Evolutionary conservation across 2,888 invertebrate species (phyloP).

Genomic region (Mellilla xanthometata): DNA sequence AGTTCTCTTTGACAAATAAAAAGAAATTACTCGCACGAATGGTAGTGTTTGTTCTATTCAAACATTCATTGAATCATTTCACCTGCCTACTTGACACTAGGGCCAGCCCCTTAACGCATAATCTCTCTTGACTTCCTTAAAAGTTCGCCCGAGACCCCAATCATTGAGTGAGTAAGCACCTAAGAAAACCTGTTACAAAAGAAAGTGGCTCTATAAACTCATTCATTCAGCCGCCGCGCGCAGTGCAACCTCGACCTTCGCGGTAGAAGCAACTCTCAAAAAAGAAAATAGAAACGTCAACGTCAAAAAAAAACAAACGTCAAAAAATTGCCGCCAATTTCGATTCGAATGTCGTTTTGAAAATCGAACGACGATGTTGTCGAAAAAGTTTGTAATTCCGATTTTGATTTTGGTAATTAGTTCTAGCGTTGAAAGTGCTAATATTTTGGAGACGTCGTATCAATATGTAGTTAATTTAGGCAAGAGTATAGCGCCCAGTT

Average conservation of each 20-base stretch:
- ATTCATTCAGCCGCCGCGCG: slow-evolving; percentile 37
- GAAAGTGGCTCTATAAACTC: slow-evolving; percentile 53
- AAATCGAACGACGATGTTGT: slow-evolving; percentile 46
- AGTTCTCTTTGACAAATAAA: too few species aligned
- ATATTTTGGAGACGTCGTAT: slow-evolving; percentile 61
- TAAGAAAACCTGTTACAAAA: slow-evolving; percentile 47
- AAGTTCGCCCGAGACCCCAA: slow-evolving; percentile 10
- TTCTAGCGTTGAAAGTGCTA: slow-evolving; percentile 56
- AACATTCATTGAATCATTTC: too few species aligned
- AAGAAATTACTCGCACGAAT: too few species aligned
- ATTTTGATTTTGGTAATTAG: slow-evolving; percentile 47
- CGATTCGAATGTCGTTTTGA: slow-evolving; percentile 14
- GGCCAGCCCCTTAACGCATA: background rate
- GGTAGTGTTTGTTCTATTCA: too few species aligned
- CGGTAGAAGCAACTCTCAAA: slow-evolving; percentile 22
- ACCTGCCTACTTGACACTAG: background rate
- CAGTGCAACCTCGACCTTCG: slow-evolving; percentile 57
- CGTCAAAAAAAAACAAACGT: slow-evolving; percentile 14
- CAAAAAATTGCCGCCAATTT: background rate
- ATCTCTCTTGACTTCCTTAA: slow-evolving; percentile 12
- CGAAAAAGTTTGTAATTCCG: slow-evolving; percentile 39
- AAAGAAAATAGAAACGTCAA: slow-evolving; percentile 27
- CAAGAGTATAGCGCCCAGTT: slow-evolving; percentile 72
- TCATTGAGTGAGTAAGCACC: slow-evolving; percentile 15
- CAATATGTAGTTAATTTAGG: slow-evolving; percentile 68